Conservation (phyloP, 2,113 vertebrate genomes). For the Diadophis punctatus region DNA sequence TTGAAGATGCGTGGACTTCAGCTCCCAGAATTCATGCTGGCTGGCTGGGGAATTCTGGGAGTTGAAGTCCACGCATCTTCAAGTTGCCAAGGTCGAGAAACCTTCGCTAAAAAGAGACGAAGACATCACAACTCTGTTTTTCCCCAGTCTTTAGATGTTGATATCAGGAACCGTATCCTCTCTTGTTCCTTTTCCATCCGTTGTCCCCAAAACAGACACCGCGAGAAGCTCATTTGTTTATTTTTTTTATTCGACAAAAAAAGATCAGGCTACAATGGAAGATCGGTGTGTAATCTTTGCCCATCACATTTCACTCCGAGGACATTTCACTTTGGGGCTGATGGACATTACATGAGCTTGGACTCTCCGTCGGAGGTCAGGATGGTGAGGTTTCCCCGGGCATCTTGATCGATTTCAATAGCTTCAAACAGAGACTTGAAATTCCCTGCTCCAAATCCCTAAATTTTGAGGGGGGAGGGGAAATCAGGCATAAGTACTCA, state of each 20-base stretch:
- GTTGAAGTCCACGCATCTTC: too few species aligned
- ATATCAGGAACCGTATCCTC: neutral
- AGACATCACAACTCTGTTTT: neutral
- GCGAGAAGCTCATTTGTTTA: neutral
- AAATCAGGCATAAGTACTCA: too few species aligned
- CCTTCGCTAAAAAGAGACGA: neutral
- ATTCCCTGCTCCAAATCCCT: conserved; percentile 97
- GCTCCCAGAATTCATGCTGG: too few species aligned
- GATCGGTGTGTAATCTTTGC: neutral
- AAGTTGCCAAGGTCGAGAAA: neutral
- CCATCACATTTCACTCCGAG: neutral
- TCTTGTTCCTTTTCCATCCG: neutral
- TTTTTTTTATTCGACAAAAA: conserved; percentile 1
- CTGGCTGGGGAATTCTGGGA: too few species aligned
- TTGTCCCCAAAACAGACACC: neutral
- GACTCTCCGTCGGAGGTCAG: conserved; percentile 71
- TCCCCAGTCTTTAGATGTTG: neutral
- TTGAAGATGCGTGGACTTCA: too few species aligned
- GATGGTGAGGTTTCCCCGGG: conserved; percentile 87
- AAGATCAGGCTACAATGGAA: neutral
- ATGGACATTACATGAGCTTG: conserved; percentile 18
- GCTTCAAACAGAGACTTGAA: conserved; percentile 95
- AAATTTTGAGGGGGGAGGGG: neutral
- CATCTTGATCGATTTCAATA: conserved; percentile 85
- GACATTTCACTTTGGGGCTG: too few species aligned